Conservation (phyloP, 2,888 invertebrate genomes). For the Ophion obscuratus region DNA sequence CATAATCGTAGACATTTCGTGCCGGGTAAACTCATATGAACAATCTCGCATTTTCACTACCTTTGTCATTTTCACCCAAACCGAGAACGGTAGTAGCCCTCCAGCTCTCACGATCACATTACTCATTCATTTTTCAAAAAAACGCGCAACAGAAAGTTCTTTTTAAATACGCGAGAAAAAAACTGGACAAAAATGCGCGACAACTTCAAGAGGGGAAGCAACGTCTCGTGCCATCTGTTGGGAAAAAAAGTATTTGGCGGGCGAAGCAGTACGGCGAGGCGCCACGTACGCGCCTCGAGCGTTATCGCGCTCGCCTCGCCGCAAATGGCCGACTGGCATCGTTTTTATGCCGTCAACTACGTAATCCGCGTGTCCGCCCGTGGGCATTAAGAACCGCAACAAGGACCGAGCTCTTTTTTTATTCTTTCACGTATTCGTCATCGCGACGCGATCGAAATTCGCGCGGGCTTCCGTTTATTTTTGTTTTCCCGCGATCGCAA, state of each 20-base stretch:
- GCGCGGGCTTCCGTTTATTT: neutral
- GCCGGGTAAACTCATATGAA: too few species aligned
- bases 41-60: too few species aligned
- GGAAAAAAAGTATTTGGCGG: neutral
- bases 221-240: neutral
- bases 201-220: neutral
- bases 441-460: neutral
- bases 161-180: too few species aligned
- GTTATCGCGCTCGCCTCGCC: slow-evolving; percentile 31
- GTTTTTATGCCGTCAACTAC: slow-evolving; percentile 47
- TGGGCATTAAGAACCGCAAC: neutral
- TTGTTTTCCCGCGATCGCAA: neutral
- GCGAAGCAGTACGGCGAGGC: neutral
- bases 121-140: neutral
- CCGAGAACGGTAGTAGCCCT: too few species aligned
- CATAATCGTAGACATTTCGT: too few species aligned
- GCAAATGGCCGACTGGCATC: slow-evolving; percentile 43
- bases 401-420: slow-evolving; percentile 10
- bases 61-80: too few species aligned
- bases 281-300: neutral
- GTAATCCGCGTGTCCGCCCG: slow-evolving; percentile 54
- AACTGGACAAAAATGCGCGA: neutral
- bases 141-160: neutral
- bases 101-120: neutral
- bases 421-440: neutral